These are phyloP conservation scores for Prostheceraeus crozeri DNA, from an alignment of 2,888 invertebrate genomes.

Conservation along the genomic window DNA sequence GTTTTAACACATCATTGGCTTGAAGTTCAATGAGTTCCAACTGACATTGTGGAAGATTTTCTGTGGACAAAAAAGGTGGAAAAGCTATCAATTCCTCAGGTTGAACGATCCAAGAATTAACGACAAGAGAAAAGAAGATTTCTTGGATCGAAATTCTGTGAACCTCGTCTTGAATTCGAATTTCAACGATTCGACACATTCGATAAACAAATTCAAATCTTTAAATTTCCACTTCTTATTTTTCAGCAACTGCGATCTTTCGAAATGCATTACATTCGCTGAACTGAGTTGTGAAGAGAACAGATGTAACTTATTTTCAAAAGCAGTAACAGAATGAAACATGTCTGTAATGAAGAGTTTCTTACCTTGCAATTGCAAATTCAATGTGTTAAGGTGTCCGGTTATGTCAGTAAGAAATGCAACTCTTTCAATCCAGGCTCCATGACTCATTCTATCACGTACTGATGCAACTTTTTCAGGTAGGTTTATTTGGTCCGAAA, in stretches of 20 bases:
- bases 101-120: too few species aligned
- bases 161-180: too few species aligned
- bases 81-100: slow-evolving; percentile 5
- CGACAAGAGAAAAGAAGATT: too few species aligned
- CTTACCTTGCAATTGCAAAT: slow-evolving; percentile 19
- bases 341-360: slow-evolving; percentile 7
- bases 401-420: slow-evolving; percentile 18
- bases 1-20: slow-evolving; percentile 15
- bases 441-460: not conserved
- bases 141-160: too few species aligned
- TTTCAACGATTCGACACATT: too few species aligned
- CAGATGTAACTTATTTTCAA: not conserved
- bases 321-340: too few species aligned
- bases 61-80: not conserved
- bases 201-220: too few species aligned
- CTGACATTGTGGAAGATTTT: not conserved
- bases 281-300: not conserved
- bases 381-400: not conserved
- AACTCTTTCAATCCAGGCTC: slow-evolving; percentile 4
- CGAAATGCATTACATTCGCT: not conserved
- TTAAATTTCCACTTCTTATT: too few species aligned
- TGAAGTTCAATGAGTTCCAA: slow-evolving; percentile 19
- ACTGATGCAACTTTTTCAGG: not conserved
- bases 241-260: not conserved
- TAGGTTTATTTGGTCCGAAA: not conserved